A percentile compares a stretch with the other conserved stretches of the same genome.
These are phyloP conservation scores for Neolamprologus cancellatus DNA, from an alignment of 2,113 vertebrate species.

Conservation along the genomic window DNA sequence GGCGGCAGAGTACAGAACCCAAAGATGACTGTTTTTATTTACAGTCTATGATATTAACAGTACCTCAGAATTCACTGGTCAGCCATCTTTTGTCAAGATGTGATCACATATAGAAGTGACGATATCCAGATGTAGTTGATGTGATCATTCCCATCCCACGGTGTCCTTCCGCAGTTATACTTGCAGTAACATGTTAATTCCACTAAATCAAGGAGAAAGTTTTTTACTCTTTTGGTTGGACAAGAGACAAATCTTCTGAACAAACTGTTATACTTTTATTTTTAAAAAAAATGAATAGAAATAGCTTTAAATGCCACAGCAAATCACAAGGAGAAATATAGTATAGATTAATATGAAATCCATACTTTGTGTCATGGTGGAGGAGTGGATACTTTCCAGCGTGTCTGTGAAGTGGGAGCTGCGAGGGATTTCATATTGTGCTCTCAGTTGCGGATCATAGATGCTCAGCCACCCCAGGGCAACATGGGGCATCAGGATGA, in stretches of 20 bases:
- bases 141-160: background rate
- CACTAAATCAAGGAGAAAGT: background rate
- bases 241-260: background rate
- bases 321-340: conserved; percentile 6
- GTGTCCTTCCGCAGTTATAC: background rate
- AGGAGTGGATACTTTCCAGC: conserved; percentile 30
- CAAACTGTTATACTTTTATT: background rate
- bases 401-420: conserved; percentile 44
- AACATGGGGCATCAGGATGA: conserved; percentile 58
- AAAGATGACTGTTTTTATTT: background rate
- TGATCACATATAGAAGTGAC: background rate
- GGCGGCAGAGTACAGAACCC: background rate
- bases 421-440: conserved; percentile 59
- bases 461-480: conserved; percentile 60
- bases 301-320: background rate
- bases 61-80: background rate
- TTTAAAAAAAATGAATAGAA: rapidly evolving
- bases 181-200: background rate
- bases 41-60: background rate
- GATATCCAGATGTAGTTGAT: background rate
- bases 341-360: conserved; percentile 34
- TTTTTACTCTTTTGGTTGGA: background rate
- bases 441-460: conserved; percentile 62
- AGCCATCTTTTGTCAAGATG: background rate
- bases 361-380: conserved; percentile 22